These are phyloP conservation scores for Meleagris gallopavo DNA, from an alignment of 2,113 vertebrate genomes.

Conservation along the genomic window DNA sequence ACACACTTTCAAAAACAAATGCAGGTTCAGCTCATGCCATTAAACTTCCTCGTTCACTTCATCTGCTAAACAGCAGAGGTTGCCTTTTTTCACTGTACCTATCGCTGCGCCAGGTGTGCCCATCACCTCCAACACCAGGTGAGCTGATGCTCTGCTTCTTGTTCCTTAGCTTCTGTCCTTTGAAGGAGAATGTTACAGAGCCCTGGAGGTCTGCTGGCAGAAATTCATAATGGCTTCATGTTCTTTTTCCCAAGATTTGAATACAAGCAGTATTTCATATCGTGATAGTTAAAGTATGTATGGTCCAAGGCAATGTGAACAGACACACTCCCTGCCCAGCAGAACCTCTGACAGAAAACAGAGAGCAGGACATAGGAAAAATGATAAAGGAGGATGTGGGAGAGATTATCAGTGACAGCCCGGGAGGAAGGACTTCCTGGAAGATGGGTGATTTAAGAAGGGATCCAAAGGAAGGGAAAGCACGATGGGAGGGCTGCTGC, in stretches of 20 bases:
- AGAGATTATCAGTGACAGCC: neutral
- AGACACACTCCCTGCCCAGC: neutral
- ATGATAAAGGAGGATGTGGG: slow-evolving; percentile 1
- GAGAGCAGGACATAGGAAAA: neutral
- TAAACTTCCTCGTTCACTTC: neutral
- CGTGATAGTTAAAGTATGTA: neutral
- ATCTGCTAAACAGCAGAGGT: neutral
- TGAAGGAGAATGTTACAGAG: neutral
- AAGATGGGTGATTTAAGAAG: neutral
- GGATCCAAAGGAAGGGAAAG: neutral
- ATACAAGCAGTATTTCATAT: rapidly evolving
- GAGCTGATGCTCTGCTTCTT: neutral
- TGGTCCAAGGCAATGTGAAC: neutral
- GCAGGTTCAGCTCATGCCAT: neutral
- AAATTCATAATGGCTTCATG: neutral
- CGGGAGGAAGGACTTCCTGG: slow-evolving; percentile 42
- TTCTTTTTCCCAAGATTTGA: neutral
- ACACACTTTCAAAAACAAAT: neutral
- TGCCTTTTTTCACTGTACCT: neutral
- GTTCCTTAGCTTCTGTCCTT: neutral
- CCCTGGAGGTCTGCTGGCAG: neutral
- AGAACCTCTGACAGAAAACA: slow-evolving; percentile 11
- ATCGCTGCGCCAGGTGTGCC: neutral
- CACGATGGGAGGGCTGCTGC: neutral
- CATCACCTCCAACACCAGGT: neutral